phyloP scores from a whole-genome alignment of 2,888 invertebrate species.

The Sceliomorpha sp. region DNA sequence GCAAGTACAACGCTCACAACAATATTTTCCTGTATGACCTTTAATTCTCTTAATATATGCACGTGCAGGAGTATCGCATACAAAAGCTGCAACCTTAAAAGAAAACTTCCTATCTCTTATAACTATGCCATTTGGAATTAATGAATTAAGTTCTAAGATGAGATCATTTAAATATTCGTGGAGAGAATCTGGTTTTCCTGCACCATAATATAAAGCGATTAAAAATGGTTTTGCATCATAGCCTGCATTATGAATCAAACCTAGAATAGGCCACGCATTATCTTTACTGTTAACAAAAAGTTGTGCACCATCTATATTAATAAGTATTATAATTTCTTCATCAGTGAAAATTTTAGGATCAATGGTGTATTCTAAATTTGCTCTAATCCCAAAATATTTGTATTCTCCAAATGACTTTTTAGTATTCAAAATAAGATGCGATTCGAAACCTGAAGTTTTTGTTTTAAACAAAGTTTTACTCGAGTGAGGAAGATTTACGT shows the following conservation, averaged over 20 bases:
- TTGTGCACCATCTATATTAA: conserved; percentile 20
- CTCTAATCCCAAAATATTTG: conserved; percentile 22
- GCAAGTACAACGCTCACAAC: conserved; percentile 50
- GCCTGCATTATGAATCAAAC: conserved; percentile 11
- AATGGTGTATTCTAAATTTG: conserved; percentile 8
- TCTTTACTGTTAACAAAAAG: conserved; percentile 10
- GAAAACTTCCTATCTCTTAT: conserved; percentile 30
- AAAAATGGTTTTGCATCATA: conserved; percentile 24
- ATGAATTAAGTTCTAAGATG: conserved; percentile 38
- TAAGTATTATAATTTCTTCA: conserved; percentile 7
- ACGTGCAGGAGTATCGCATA: conserved; percentile 56
- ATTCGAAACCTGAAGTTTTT: conserved; percentile 8
- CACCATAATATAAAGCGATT: conserved; percentile 23
- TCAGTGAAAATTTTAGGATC: conserved; percentile 13
- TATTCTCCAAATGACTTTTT: conserved; percentile 17
- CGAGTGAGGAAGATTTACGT: conserved; percentile 10
- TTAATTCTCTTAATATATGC: conserved; percentile 52
- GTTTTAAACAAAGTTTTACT: conserved; percentile 30
- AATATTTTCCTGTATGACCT: conserved; percentile 47
- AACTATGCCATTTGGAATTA: conserved; percentile 43
- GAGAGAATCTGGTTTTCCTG: conserved; percentile 38
- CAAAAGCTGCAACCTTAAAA: conserved; percentile 37
- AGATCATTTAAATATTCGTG: conserved; percentile 48
- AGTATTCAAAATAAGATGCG: conserved; percentile 12
- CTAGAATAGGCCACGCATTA: conserved; percentile 19